Evolutionary conservation across 2,113 vertebrate species (phyloP).

Genomic region (Datnioides undecimradiatus): DNA sequence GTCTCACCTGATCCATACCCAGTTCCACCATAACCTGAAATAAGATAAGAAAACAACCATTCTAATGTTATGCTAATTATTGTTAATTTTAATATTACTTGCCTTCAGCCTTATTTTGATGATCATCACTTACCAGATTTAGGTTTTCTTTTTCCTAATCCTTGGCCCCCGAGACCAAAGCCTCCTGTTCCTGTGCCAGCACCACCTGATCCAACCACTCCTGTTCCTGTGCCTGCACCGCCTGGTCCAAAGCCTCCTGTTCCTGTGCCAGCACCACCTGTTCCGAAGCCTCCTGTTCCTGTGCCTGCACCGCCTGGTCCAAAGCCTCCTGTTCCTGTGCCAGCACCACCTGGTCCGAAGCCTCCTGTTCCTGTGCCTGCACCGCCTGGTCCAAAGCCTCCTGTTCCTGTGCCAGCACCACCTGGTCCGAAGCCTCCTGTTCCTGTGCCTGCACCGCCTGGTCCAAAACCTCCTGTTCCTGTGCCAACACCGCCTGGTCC

Average conservation of each 20-base stretch:
- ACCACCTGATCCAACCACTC: slow-evolving; percentile 1
- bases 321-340: slow-evolving; percentile 12
- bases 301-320: slow-evolving; percentile 50
- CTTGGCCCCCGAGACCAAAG: slow-evolving; percentile 51
- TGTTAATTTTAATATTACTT: neutral
- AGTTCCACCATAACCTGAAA: slow-evolving; percentile 65
- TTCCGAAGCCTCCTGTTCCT: slow-evolving; percentile 45
- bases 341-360: rapidly evolving
- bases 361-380: slow-evolving; percentile 48
- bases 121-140: slow-evolving; percentile 67
- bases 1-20: slow-evolving; percentile 63
- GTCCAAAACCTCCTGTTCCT: slow-evolving; percentile 42
- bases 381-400: slow-evolving; percentile 55
- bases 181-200: slow-evolving; percentile 32
- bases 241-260: slow-evolving; percentile 21
- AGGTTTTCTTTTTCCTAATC: slow-evolving; percentile 70
- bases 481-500: slow-evolving; percentile 52
- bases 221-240: neutral
- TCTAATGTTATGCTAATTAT: neutral
- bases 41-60: neutral
- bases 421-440: slow-evolving; percentile 42
- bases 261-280: slow-evolving; percentile 3
- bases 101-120: neutral
- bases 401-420: slow-evolving; percentile 28
- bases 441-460: rapidly evolving